Evolutionary conservation across 2,888 invertebrate species (phyloP).

Genomic region (Pandemis corylana): DNA sequence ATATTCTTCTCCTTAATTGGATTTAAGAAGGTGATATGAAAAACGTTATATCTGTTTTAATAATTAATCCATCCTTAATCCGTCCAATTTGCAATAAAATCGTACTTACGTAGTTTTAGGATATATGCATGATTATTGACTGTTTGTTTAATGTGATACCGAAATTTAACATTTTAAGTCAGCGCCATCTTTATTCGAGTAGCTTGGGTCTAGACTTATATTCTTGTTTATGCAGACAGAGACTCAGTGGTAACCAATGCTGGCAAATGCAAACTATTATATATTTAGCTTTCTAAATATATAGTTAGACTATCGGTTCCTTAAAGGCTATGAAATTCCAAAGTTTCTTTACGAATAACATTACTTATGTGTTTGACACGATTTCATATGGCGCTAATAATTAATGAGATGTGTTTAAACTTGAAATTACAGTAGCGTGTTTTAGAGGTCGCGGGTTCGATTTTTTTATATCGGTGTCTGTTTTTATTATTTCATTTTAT

Average conservation of each 20-base stretch:
- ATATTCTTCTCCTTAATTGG: background rate
- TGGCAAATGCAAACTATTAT: slow-evolving; percentile 56
- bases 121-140: background rate
- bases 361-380: slow-evolving; percentile 46
- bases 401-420: slow-evolving; percentile 8
- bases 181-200: slow-evolving; percentile 49
- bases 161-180: slow-evolving; percentile 20
- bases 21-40: background rate
- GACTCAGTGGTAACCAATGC: slow-evolving; percentile 13
- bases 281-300: slow-evolving; percentile 74
- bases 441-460: slow-evolving; percentile 27
- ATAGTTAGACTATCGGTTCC: slow-evolving; percentile 66
- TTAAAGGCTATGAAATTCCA: slow-evolving; percentile 79
- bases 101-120: background rate
- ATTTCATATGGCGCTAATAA: background rate
- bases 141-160: slow-evolving; percentile 8
- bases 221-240: background rate
- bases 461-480: slow-evolving; percentile 10
- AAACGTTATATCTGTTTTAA: background rate
- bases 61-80: background rate
- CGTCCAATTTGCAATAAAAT: slow-evolving; percentile 1
- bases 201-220: slow-evolving; percentile 28
- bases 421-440: background rate
- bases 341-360: slow-evolving; percentile 52
- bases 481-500: background rate